Evolutionary conservation across 2,888 invertebrate genomes (phyloP).

Genomic region (Melangyna quadrimaculata): DNA sequence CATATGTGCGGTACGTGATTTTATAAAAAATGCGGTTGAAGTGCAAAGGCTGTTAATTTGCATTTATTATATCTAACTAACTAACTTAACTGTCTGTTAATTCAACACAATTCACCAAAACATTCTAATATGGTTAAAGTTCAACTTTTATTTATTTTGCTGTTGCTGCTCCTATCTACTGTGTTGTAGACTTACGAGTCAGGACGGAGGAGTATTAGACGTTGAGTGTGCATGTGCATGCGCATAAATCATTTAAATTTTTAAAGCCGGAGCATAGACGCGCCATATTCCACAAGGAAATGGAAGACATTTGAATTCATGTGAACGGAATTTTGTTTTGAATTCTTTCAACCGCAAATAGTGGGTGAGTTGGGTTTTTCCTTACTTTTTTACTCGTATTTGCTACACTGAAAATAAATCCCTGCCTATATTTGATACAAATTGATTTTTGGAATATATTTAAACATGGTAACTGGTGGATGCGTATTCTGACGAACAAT

Average conservation of each 20-base stretch:
- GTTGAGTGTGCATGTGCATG: neutral
- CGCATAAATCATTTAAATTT: conserved; percentile 49
- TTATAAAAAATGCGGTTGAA: conserved; percentile 15
- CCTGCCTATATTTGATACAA: neutral
- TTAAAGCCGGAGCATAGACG: conserved; percentile 9
- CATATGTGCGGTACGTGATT: neutral
- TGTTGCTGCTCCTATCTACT: neutral
- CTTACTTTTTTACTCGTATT: neutral
- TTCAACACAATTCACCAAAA: conserved; percentile 30
- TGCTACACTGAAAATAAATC: neutral
- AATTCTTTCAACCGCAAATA: conserved; percentile 27
- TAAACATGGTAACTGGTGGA: too few species aligned
- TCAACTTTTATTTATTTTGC: neutral
- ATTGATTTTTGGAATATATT: neutral
- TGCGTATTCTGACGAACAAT: too few species aligned
- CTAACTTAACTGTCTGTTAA: conserved; percentile 20
- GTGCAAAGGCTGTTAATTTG: conserved; percentile 60
- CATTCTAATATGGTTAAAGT: conserved; percentile 48
- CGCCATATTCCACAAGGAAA: conserved; percentile 12
- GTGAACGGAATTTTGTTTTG: conserved; percentile 27
- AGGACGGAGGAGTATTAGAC: neutral
- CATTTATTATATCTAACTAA: conserved; percentile 27
- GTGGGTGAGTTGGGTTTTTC: conserved; percentile 33
- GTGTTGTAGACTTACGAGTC: neutral
- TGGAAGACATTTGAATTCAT: conserved; percentile 29